Percentiles rank a stretch among this genome's conserved stretches.
phyloP scores from a whole-genome alignment of 2,113 vertebrate species.

The pig (Sus scrofa) region DNA sequence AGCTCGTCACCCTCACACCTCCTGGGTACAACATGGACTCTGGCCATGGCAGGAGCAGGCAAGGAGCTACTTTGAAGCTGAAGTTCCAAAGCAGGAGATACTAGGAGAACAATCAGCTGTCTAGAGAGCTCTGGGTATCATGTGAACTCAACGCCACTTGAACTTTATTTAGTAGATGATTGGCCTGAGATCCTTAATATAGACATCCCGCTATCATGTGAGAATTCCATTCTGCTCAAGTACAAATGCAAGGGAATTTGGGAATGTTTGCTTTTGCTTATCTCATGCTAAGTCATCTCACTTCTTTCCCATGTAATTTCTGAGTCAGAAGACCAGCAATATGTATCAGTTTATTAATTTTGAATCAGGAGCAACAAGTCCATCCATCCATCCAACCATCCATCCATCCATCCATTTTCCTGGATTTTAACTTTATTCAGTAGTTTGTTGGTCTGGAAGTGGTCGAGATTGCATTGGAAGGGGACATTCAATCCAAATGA shows the following conservation, averaged over 20 bases:
- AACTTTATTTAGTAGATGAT: conserved; percentile 87
- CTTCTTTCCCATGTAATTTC: background rate
- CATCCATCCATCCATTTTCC: background rate
- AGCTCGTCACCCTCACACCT: background rate
- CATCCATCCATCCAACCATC: background rate
- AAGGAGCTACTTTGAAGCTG: conserved; percentile 48
- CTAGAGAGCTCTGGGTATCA: conserved; percentile 70
- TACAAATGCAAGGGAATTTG: conserved; percentile 69
- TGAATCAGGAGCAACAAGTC: background rate
- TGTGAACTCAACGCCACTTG: conserved; percentile 84
- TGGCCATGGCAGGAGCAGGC: background rate
- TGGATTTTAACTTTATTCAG: background rate
- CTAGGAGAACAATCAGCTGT: conserved; percentile 62
- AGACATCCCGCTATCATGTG: conserved; percentile 83
- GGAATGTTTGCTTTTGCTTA: conserved; percentile 63
- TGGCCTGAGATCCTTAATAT: conserved; percentile 84
- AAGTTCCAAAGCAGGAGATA: conserved; percentile 48
- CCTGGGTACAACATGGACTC: background rate
- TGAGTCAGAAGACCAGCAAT: background rate
- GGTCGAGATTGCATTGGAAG: conserved; percentile 22
- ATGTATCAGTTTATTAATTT: too few relatives aligned
- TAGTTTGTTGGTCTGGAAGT: background rate
- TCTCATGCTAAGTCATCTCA: background rate
- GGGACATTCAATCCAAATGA: background rate
- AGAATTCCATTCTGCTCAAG: conserved; percentile 79